Evolutionary conservation across 2,797 vertebrate genomes (phyloP), one percentile per base, ranked within the genome.

Genomic region (Adelosebastes latens): DNA sequence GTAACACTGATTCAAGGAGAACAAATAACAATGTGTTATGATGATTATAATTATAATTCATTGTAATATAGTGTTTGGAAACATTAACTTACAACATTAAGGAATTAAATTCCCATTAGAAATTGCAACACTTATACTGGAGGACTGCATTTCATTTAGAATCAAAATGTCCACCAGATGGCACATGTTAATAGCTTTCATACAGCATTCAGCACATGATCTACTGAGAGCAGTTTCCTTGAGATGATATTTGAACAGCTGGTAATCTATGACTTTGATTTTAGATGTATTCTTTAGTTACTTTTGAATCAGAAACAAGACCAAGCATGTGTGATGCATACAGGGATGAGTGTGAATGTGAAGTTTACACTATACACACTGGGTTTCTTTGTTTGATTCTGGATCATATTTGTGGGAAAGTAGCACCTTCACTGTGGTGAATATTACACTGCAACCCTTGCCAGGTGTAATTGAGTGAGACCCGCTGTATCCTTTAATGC

Each of bases 111-210:
- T 72, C 22, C 52, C 42, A 7, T 5, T 55, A 5, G 5, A 80
- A 70, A 59, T 69, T 20, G 65, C 63, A 66, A 25, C n/a, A 16
- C 29, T 52, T 59, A 2, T 16, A 32, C 29, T 22, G 6, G 5
- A 31, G 25, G 25, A 39, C 59, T 66, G 14, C 20, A 55, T 58
- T 2, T 39, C 12, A 10, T 68, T 68, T 34, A 59, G 55, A 16
- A n/a, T 60, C 1, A 64, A 61, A 81, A 52, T n/a, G 81, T 72
- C 89, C 90, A 92, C 88, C 60, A 91, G 89, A 52, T 86, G 92
- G 92, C 87, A 59, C 72, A 62, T 74, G 60, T 58, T 81, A n/a
- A 59, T 29, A 66, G 24, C 27, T 4, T 46, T 55, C 8, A n/a
- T 39, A 2, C 56, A 73, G 34, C 16, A 12, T 70, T 66, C 20